Conservation (phyloP, 2,797 vertebrate species). For the Anguilla obscura region DNA sequence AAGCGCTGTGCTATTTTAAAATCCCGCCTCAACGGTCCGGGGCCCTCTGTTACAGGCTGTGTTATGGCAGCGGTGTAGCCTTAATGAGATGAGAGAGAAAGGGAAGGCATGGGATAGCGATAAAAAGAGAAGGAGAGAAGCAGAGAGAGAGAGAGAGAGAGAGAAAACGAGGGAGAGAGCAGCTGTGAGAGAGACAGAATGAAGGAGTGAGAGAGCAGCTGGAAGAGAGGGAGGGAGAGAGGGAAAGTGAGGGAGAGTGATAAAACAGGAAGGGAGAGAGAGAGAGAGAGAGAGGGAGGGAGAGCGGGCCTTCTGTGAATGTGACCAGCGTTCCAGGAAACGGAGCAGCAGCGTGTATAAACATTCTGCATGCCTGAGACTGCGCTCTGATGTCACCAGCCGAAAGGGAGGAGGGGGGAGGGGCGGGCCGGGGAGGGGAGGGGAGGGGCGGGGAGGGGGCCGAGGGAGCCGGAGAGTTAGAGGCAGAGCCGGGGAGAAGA, state of each 20-base stretch:
- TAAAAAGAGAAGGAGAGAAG: neutral
- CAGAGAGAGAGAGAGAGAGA: neutral
- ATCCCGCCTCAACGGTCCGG: constrained; percentile 20
- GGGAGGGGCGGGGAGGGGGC: neutral
- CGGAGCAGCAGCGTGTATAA: constrained; percentile 59
- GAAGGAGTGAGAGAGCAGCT: constrained; percentile 2
- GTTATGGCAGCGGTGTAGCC: constrained; percentile 32
- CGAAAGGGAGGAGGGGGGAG: constrained; percentile 38
- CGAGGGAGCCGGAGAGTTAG: constrained; percentile 16
- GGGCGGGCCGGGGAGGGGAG: neutral
- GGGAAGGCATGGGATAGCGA: neutral
- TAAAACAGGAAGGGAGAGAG: neutral
- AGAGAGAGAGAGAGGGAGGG: constrained; percentile 27
- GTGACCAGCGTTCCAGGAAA: constrained; percentile 38
- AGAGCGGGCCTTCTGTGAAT: constrained; percentile 49
- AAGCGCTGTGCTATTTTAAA: constrained; percentile 40
- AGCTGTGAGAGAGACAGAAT: neutral
- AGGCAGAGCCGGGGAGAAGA: constrained; percentile 1
- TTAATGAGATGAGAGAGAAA: constrained; percentile 33
- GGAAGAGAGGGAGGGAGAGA: neutral
- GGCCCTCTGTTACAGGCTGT: constrained; percentile 23
- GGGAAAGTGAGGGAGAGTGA: constrained; percentile 3
- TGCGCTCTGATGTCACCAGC: constrained; percentile 75
- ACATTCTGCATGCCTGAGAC: constrained; percentile 75
- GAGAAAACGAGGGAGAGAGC: neutral